These are phyloP conservation scores for Cremastinae sp. DNA, from an alignment of 2,888 invertebrate species.

Conservation along the genomic window DNA sequence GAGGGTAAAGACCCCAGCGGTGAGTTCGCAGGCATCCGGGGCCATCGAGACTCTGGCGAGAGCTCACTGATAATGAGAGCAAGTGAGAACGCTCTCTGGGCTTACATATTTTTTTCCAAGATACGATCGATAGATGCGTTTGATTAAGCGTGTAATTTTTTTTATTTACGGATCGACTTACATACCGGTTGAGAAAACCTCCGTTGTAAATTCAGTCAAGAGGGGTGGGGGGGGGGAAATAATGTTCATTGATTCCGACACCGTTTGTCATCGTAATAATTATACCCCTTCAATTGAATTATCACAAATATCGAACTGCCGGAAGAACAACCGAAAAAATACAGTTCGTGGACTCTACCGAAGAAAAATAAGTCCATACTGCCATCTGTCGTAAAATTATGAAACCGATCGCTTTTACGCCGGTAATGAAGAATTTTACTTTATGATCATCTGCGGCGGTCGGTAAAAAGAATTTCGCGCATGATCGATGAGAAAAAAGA, in stretches of 20 bases:
- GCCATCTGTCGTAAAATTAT: conserved; percentile 19
- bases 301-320: background rate
- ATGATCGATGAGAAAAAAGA: background rate
- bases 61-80: conserved; percentile 51
- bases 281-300: background rate
- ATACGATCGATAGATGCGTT: conserved; percentile 45
- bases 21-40: conserved; percentile 55
- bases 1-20: conserved; percentile 60
- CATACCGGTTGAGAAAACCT: background rate
- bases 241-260: background rate
- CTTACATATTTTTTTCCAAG: conserved; percentile 15
- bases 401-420: background rate
- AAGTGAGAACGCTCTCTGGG: conserved; percentile 36
- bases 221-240: no score
- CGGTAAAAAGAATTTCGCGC: background rate
- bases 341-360: background rate
- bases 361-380: background rate
- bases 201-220: no score
- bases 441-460: background rate
- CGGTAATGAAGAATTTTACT: background rate
- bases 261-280: background rate
- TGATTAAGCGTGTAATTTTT: conserved; percentile 40
- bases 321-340: background rate
- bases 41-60: conserved; percentile 59
- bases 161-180: conserved; percentile 13